phyloP scores from a whole-genome alignment of 1,140 invertebrate genomes.

The Mycetomoellerius zeteki region DNA sequence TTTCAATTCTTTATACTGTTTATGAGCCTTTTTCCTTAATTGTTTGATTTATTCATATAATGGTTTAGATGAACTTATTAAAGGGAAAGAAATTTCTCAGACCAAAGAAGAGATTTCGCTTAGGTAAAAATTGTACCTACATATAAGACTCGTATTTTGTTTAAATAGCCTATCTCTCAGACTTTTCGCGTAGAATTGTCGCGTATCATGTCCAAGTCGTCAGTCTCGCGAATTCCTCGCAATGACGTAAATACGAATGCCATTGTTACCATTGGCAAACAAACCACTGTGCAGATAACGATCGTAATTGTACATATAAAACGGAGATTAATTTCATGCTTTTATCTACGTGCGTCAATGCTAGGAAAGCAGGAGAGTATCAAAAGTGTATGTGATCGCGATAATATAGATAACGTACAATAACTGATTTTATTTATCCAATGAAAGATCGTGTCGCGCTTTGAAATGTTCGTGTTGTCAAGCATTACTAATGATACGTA shows the following conservation, averaged over 20 bases:
- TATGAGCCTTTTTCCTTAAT: too few species aligned
- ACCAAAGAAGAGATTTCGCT: too few species aligned
- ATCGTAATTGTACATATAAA: constrained; percentile 74
- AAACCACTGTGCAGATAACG: constrained; percentile 71
- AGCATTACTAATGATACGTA: background rate
- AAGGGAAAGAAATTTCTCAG: too few species aligned
- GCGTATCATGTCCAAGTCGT: constrained; percentile 36
- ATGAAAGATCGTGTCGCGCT: background rate
- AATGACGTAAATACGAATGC: constrained; percentile 74
- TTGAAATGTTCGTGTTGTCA: background rate
- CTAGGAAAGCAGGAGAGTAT: constrained; percentile 16
- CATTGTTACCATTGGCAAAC: constrained; percentile 70
- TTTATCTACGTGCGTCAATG: constrained; percentile 73
- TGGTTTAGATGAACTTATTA: too few species aligned
- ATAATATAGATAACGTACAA: constrained; percentile 44
- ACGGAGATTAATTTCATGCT: constrained; percentile 80
- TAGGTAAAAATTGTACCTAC: too few species aligned
- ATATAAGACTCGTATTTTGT: too few species aligned
- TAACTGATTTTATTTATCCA: constrained; percentile 50
- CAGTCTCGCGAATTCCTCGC: constrained; percentile 45
- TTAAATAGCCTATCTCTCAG: background rate
- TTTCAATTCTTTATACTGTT: too few species aligned
- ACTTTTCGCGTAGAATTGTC: background rate
- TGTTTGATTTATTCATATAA: too few species aligned
- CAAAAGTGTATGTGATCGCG: constrained; percentile 2